phyloP scores from a whole-genome alignment of 53 echinoderm and acorn worm genomes.

The Pentamera pediparva region DNA sequence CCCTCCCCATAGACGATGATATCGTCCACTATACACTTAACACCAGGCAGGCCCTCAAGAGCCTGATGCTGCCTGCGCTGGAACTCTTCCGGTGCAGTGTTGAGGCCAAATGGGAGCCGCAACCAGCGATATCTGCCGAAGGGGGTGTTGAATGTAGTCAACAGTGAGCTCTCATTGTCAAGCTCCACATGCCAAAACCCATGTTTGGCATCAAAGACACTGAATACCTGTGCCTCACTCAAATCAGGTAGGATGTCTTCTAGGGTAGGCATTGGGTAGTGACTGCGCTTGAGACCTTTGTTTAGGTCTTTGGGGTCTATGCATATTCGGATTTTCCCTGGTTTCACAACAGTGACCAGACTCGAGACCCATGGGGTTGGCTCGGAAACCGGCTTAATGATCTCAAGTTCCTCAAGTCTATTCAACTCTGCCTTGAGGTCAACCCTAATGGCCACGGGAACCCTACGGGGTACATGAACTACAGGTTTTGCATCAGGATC shows the following conservation, averaged over 20 bases:
- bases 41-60: conserved; percentile 27
- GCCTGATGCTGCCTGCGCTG: conserved; percentile 41
- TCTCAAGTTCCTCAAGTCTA: conserved; percentile 19
- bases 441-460: conserved; percentile 32
- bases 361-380: conserved; percentile 62
- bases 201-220: conserved; percentile 58
- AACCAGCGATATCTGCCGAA: conserved; percentile 50
- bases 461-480: conserved; percentile 51
- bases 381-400: conserved; percentile 32
- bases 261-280: conserved; percentile 44
- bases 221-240: conserved; percentile 42
- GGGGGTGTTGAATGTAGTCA: conserved; percentile 48
- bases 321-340: conserved; percentile 22
- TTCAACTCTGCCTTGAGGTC: conserved; percentile 35
- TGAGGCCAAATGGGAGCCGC: conserved; percentile 51
- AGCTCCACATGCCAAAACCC: conserved; percentile 51
- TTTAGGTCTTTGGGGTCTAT: conserved; percentile 31
- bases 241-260: conserved; percentile 49
- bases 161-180: conserved; percentile 31
- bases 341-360: conserved; percentile 37
- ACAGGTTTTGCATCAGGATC: conserved; percentile 40
- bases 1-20: conserved; percentile 37
- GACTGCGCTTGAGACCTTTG: conserved; percentile 21
- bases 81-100: conserved; percentile 47
- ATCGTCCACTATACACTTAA: conserved; percentile 37